Evolutionary conservation across 2,113 vertebrate species (phyloP).

Genomic region (Dipodomys ordii): DNA sequence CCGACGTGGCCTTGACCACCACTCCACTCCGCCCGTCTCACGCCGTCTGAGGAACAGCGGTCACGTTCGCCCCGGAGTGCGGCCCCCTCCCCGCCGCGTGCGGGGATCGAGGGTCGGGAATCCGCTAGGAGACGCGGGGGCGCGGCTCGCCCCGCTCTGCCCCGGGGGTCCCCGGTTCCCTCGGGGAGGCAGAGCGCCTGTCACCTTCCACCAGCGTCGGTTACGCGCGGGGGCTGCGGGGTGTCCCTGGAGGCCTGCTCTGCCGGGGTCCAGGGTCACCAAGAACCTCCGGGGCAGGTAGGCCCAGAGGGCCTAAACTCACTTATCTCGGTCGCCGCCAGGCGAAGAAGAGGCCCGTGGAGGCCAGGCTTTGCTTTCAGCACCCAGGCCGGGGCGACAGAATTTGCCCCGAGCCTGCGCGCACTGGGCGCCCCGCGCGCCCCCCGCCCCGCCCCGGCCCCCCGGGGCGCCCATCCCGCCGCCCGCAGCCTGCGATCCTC

Average conservation of each 20-base stretch:
- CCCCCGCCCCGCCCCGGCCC: not conserved
- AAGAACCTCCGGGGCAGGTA: constrained; percentile 17
- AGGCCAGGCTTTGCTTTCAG: not conserved
- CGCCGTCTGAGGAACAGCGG: too few relatives aligned
- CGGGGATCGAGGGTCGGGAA: not conserved
- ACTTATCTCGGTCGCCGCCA: constrained; percentile 33
- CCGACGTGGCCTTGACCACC: not conserved
- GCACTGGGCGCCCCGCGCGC: not conserved
- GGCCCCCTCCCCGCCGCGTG: too few relatives aligned
- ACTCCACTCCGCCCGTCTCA: not conserved
- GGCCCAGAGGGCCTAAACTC: not conserved
- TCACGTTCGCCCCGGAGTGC: too few relatives aligned
- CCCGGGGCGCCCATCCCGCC: not conserved
- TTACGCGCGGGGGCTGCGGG: not conserved
- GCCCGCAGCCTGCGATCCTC: too few relatives aligned
- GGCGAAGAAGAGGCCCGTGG: constrained; percentile 18
- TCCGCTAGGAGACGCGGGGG: not conserved
- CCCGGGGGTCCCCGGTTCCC: not conserved
- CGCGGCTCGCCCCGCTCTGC: not conserved
- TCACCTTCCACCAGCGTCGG: constrained; percentile 14
- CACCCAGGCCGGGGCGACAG: rapidly evolving
- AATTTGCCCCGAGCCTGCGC: too few relatives aligned
- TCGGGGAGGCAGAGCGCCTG: not conserved
- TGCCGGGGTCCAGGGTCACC: not conserved
- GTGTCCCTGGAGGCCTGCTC: constrained; percentile 36